A percentile compares a stretch with the other conserved stretches of the same genome.
Conservation (phyloP, 1,140 invertebrate species). For the Stegodyphus mimosarum region DNA sequence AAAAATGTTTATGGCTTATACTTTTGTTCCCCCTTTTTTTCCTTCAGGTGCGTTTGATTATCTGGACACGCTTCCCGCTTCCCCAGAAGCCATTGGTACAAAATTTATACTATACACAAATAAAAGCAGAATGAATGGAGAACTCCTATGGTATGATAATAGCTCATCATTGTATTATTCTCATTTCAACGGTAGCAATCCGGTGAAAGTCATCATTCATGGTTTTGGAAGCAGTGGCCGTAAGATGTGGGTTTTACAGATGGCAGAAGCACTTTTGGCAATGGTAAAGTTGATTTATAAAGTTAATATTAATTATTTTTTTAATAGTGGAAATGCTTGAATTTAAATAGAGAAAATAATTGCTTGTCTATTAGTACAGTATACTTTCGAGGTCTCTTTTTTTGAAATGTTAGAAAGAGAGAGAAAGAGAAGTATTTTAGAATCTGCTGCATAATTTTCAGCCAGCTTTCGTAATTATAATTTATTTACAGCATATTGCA, state of each 20-base stretch:
- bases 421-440: too few relatives aligned
- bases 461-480: too few relatives aligned
- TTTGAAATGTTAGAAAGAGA: too few relatives aligned
- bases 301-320: background rate
- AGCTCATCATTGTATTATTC: slow-evolving; percentile 57
- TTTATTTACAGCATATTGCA: too few relatives aligned
- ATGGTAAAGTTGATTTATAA: slow-evolving; percentile 74
- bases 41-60: slow-evolving; percentile 82
- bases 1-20: too few relatives aligned
- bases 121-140: slow-evolving; percentile 65
- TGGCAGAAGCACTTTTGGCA: slow-evolving; percentile 88
- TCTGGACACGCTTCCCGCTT: slow-evolving; percentile 84
- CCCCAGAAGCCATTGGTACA: slow-evolving; percentile 76
- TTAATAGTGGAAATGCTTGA: too few relatives aligned
- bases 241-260: slow-evolving; percentile 92
- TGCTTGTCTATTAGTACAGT: too few relatives aligned
- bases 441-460: too few relatives aligned
- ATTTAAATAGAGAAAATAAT: too few relatives aligned
- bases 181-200: slow-evolving; percentile 76
- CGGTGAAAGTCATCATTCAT: slow-evolving; percentile 91
- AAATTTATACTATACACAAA: slow-evolving; percentile 71
- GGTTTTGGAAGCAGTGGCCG: slow-evolving; percentile 92
- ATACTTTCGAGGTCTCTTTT: too few relatives aligned
- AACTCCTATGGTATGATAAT: slow-evolving; percentile 61
- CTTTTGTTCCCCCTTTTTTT: background rate